Evolutionary conservation across 2,888 invertebrate genomes (phyloP).

Genomic region (Stenodema calcarata): DNA sequence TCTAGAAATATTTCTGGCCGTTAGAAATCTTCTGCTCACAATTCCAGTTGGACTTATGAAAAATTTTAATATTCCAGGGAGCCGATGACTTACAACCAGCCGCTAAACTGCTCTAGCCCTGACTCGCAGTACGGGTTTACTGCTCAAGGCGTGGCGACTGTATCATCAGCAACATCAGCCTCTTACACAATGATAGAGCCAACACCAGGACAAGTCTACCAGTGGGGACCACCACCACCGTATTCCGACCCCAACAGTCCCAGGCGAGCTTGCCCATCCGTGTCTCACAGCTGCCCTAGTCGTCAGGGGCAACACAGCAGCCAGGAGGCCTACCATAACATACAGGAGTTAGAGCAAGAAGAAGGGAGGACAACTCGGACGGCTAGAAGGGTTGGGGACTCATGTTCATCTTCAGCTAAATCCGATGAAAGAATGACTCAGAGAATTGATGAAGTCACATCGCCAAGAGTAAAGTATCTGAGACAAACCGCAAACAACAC

Average conservation of each 20-base stretch:
- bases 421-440: slow-evolving; percentile 36
- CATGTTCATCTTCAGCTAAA: slow-evolving; percentile 48
- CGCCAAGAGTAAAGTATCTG: slow-evolving; percentile 63
- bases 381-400: slow-evolving; percentile 34
- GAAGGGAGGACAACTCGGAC: slow-evolving; percentile 16
- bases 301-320: slow-evolving; percentile 17
- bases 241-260: slow-evolving; percentile 64
- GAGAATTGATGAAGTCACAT: slow-evolving; percentile 57
- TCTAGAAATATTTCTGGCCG: no score
- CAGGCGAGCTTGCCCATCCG: slow-evolving; percentile 49
- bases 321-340: slow-evolving; percentile 46
- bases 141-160: slow-evolving; percentile 58
- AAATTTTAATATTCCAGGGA: slow-evolving; percentile 46
- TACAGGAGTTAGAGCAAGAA: slow-evolving; percentile 36
- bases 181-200: slow-evolving; percentile 60
- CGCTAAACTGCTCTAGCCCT: slow-evolving; percentile 70
- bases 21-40: no score
- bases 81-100: slow-evolving; percentile 64
- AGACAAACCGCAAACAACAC: slow-evolving; percentile 55
- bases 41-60: no score
- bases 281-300: slow-evolving; percentile 34
- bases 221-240: slow-evolving; percentile 90
- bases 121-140: slow-evolving; percentile 80
- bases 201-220: slow-evolving; percentile 58
- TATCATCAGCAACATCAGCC: slow-evolving; percentile 53